Conservation (phyloP, 2,888 invertebrate genomes). For the Agriotes lineatus region DNA sequence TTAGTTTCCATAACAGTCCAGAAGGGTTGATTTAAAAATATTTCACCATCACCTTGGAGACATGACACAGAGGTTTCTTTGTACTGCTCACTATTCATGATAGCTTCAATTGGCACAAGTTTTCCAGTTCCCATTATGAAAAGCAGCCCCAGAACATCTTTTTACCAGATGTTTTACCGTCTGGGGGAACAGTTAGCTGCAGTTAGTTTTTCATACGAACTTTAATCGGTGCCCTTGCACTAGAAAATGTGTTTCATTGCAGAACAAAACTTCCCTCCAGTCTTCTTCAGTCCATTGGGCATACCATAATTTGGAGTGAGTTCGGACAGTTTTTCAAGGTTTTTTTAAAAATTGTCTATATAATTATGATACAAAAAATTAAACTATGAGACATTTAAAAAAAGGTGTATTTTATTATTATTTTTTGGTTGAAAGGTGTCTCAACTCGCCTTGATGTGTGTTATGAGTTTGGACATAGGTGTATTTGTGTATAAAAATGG, state of each 20-base stretch:
- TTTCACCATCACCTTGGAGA: not conserved
- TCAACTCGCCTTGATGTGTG: no score
- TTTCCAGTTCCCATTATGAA: not conserved
- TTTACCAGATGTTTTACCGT: not conserved
- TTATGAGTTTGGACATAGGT: no score
- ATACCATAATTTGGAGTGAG: no score
- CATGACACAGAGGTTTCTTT: not conserved
- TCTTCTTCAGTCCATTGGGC: no score
- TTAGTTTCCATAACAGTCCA: not conserved
- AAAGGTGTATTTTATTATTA: no score
- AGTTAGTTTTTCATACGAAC: not conserved
- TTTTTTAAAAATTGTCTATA: no score
- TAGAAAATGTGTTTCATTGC: not conserved
- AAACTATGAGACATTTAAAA: no score
- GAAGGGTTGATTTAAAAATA: not conserved
- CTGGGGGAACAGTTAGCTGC: not conserved
- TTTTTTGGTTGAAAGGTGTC: no score
- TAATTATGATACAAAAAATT: no score
- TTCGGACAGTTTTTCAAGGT: no score
- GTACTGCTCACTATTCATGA: not conserved
- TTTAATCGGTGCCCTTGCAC: no score
- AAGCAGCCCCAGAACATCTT: not conserved
- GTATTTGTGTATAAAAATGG: no score
- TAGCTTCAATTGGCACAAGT: not conserved
- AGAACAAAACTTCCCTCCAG: not conserved